phyloP scores from a whole-genome alignment of 2,888 invertebrate genomes.

The Ceraclea dissimilis region DNA sequence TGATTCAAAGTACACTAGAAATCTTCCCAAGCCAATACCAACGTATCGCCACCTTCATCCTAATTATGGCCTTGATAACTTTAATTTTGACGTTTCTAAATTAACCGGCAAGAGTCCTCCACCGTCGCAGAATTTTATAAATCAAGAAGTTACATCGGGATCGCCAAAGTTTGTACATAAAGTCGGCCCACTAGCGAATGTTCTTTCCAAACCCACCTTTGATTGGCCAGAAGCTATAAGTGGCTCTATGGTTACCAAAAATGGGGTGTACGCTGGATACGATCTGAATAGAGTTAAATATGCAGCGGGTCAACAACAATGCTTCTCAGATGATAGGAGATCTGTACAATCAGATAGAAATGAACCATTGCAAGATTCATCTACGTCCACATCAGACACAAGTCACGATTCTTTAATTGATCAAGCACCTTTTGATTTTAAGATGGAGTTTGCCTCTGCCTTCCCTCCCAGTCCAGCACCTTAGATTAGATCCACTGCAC shows the following conservation, averaged over 20 bases:
- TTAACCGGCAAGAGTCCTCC: constrained; percentile 40
- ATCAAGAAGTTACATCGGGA: constrained; percentile 3
- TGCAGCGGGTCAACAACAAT: constrained; percentile 1
- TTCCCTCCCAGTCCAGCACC: constrained; percentile 43
- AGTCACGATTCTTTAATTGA: constrained; percentile 35
- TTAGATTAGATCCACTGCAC: constrained; percentile 27
- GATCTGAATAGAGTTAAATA: constrained; percentile 8
- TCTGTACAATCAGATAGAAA: not conserved
- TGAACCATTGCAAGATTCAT: not conserved
- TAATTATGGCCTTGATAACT: constrained; percentile 18
- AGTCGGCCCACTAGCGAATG: constrained; percentile 3
- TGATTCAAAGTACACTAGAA: not conserved
- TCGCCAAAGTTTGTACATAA: constrained; percentile 5
- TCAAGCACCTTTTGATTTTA: constrained; percentile 33
- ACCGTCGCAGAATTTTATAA: constrained; percentile 21
- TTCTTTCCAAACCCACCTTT: constrained; percentile 26
- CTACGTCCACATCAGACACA: constrained; percentile 33
- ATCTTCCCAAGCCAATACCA: constrained; percentile 5
- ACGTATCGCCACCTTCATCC: constrained; percentile 15
- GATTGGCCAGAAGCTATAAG: constrained; percentile 43
- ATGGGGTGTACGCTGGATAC: constrained; percentile 27
- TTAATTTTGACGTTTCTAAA: constrained; percentile 38
- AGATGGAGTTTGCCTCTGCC: constrained; percentile 33
- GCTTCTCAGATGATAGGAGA: constrained; percentile 8
- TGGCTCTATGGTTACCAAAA: constrained; percentile 37